Evolutionary conservation across 1,140 invertebrate species (phyloP).

Genomic region (Centruroides vittatus): DNA sequence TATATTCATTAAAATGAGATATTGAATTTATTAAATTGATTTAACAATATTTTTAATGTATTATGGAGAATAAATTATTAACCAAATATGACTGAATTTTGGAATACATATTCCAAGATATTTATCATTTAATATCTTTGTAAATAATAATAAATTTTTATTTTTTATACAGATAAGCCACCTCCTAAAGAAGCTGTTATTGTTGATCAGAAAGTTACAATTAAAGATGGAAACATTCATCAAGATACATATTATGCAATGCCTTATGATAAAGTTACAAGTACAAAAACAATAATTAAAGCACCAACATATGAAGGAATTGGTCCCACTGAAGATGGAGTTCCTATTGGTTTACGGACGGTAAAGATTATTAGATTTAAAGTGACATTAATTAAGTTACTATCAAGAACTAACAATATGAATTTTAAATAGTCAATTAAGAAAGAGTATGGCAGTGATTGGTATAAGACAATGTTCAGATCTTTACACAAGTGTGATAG

Average conservation of each 20-base stretch:
- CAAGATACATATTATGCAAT: slow-evolving; percentile 13
- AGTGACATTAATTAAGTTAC: no score
- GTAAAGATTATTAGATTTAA: slow-evolving; percentile 41
- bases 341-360: slow-evolving; percentile 79
- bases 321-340: slow-evolving; percentile 75
- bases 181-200: no score
- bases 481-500: slow-evolving; percentile 55
- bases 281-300: slow-evolving; percentile 44
- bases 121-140: no score
- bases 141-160: no score
- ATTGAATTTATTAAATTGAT: no score
- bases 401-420: no score
- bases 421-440: background rate
- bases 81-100: no score
- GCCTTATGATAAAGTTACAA: slow-evolving; percentile 16
- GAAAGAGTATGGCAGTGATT: slow-evolving; percentile 70
- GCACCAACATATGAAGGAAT: slow-evolving; percentile 73
- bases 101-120: no score
- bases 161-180: no score
- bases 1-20: no score
- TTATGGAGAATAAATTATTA: no score
- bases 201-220: slow-evolving; percentile 8
- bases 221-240: slow-evolving; percentile 8
- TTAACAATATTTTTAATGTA: no score
- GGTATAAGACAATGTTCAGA: slow-evolving; percentile 96